Evolutionary conservation across 2,797 vertebrate species (phyloP).

Genomic region (Pangasius krempfi): DNA sequence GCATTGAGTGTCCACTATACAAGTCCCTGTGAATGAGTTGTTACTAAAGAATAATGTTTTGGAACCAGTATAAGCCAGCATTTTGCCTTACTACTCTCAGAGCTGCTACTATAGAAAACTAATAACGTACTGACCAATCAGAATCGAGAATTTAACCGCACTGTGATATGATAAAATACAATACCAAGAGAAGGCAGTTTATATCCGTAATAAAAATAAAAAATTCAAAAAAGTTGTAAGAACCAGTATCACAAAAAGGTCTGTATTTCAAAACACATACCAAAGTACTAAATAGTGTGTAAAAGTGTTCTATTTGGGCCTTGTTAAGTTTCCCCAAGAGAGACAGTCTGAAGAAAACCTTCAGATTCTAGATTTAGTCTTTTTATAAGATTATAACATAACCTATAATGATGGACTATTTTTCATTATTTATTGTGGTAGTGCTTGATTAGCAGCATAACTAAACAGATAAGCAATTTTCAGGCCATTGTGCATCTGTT

Average conservation of each 20-base stretch:
- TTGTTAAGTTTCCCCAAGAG: not conserved
- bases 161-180: not conserved
- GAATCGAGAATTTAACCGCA: not conserved
- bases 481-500: not conserved
- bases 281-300: not conserved
- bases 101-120: not conserved
- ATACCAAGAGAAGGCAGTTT: not conserved
- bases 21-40: not conserved
- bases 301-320: not conserved
- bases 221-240: not conserved
- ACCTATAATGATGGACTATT: not conserved
- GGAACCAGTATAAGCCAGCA: not conserved
- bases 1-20: not conserved
- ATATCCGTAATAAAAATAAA: not conserved
- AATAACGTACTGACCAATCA: not conserved
- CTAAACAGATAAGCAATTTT: not conserved
- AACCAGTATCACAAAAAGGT: not conserved
- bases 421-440: not conserved
- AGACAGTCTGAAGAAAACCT: not conserved
- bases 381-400: not conserved
- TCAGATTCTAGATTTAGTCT: not conserved
- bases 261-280: not conserved
- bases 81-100: not conserved
- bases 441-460: not conserved
- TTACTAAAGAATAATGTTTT: not conserved